These are phyloP conservation scores for Heliconius hewitsoni DNA, from an alignment of 1,140 invertebrate species.

Conservation along the genomic window DNA sequence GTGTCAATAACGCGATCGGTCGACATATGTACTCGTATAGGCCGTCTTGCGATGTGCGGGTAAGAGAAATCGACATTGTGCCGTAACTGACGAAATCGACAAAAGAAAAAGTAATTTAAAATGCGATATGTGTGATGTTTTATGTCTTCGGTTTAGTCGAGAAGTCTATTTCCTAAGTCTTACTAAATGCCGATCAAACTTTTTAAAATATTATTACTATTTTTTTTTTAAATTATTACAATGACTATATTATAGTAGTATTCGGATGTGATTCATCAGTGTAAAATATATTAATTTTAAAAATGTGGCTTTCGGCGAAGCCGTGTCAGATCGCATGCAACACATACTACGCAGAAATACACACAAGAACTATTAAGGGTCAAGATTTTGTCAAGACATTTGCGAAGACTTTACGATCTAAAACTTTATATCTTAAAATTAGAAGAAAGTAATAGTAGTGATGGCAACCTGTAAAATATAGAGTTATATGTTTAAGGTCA, in stretches of 20 bases:
- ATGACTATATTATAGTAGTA: background rate
- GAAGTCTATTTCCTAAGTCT: background rate
- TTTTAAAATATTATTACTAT: too few relatives aligned
- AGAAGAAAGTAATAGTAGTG: background rate
- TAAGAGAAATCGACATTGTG: slow-evolving; percentile 10
- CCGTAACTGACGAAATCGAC: background rate
- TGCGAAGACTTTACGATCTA: background rate
- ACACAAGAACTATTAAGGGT: too few relatives aligned
- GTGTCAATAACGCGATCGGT: slow-evolving; percentile 44
- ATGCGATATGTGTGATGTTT: background rate
- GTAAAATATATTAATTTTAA: background rate
- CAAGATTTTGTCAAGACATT: background rate
- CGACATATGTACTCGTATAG: slow-evolving; percentile 31
- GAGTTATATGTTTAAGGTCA: too few relatives aligned
- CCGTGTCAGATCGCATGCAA: background rate
- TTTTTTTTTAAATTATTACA: too few relatives aligned
- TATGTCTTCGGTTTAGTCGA: background rate
- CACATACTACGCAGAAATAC: background rate
- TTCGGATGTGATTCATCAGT: background rate
- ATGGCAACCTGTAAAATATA: background rate
- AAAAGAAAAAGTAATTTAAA: background rate
- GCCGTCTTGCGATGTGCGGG: slow-evolving; percentile 35
- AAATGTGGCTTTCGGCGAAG: background rate
- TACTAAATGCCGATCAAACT: background rate
- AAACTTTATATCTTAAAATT: background rate